phyloP scores from a whole-genome alignment of 2,113 vertebrate species.

The Oncorhynchus gorbuscha region DNA sequence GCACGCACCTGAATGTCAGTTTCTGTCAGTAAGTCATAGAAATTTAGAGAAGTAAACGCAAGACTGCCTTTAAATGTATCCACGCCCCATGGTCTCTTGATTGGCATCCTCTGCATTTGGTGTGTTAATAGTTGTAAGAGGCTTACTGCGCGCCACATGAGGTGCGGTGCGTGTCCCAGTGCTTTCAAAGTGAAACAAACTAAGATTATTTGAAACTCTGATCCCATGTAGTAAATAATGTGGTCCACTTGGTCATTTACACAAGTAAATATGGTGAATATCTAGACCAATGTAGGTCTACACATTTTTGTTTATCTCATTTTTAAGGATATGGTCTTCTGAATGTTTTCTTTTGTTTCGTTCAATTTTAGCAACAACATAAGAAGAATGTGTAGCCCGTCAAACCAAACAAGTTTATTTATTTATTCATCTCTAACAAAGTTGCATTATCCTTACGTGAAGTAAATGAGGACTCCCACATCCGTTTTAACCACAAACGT shows the following conservation, averaged over 20 bases:
- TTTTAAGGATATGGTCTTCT: not conserved
- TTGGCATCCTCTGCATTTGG: constrained; percentile 59
- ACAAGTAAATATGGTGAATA: not conserved
- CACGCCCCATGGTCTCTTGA: constrained; percentile 45
- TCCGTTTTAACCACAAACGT: not conserved
- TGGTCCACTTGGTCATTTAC: not conserved
- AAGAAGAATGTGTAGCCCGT: too few species aligned
- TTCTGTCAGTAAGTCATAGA: not conserved
- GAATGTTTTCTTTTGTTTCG: too few species aligned
- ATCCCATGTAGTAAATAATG: constrained; percentile 5
- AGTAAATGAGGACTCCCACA: too few species aligned
- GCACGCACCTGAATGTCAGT: not conserved
- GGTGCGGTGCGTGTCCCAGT: constrained; percentile 22
- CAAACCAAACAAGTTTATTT: too few species aligned
- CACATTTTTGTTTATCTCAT: not conserved
- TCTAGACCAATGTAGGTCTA: not conserved
- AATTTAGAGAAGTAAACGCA: not conserved
- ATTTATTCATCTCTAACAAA: too few species aligned
- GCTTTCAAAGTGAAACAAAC: constrained; percentile 52
- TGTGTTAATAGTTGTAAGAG: constrained; percentile 52
- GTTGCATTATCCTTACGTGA: too few species aligned
- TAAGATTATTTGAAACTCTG: constrained; percentile 35
- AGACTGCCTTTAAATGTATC: constrained; percentile 29
- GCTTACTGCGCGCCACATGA: constrained; percentile 59
- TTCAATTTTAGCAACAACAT: too few species aligned